A percentile compares a stretch with the other conserved stretches of the same genome.
Conservation (phyloP, 2,113 vertebrate genomes). For the Perognathus longimembris region DNA sequence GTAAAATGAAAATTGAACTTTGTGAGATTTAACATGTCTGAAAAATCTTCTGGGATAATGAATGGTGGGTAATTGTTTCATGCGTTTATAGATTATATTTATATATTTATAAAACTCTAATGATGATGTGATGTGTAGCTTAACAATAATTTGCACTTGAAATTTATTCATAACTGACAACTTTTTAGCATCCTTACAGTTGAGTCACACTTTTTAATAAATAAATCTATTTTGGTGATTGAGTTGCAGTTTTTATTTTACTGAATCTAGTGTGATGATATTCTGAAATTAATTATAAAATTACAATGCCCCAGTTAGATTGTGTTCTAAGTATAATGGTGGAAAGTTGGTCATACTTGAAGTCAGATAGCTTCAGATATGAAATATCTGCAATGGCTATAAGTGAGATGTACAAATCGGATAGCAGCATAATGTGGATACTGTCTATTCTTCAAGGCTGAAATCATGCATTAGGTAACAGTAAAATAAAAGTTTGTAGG, state of each 20-base stretch:
- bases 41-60: background rate
- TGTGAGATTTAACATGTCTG: background rate
- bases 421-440: too few species aligned
- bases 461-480: too few species aligned
- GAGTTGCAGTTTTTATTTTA: too few species aligned
- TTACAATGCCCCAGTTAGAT: background rate
- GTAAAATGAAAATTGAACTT: background rate
- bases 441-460: too few species aligned
- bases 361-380: too few species aligned
- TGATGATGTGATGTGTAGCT: background rate
- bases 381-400: too few species aligned
- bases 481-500: too few species aligned
- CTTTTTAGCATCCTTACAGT: too few species aligned
- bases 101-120: background rate
- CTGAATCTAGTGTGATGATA: background rate
- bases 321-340: background rate
- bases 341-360: too few species aligned
- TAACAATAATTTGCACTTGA: background rate
- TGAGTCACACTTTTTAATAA: background rate
- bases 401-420: too few species aligned
- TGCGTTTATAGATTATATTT: too few species aligned
- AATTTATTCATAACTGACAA: background rate
- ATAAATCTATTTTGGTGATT: background rate
- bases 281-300: background rate
- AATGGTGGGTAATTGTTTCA: too few species aligned